Evolutionary conservation across 2,113 vertebrate genomes (phyloP).

Genomic region (Otis tarda): DNA sequence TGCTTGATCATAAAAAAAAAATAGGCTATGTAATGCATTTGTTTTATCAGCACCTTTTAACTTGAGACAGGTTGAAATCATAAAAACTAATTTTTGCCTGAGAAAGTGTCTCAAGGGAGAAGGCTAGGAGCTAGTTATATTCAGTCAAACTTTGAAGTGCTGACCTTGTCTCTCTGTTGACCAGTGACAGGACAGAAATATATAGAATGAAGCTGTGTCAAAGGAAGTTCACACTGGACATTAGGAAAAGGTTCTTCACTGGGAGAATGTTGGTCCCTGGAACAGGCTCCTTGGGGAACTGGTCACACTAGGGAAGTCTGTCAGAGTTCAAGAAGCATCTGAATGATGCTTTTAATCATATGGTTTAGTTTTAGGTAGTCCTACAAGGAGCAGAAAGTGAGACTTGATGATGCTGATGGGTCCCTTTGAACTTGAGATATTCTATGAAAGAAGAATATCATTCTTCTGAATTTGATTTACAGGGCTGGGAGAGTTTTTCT

Average conservation of each 20-base stretch:
- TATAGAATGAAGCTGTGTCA: not conserved
- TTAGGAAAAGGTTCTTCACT: not conserved
- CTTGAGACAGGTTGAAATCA: not conserved
- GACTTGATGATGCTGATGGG: not conserved
- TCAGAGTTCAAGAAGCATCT: not conserved
- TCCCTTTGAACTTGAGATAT: not conserved
- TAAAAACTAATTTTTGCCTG: not conserved
- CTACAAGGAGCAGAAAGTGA: not conserved
- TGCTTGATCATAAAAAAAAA: not conserved
- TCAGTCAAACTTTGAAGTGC: not conserved
- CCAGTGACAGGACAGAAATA: accelerated
- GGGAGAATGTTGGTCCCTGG: accelerated
- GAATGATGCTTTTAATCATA: too few species aligned
- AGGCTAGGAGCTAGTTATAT: not conserved
- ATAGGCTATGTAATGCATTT: not conserved
- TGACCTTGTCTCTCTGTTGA: not conserved
- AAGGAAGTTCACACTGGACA: not conserved
- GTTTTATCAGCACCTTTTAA: not conserved
- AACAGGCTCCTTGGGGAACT: not conserved
- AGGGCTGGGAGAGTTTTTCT: not conserved
- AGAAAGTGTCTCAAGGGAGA: not conserved
- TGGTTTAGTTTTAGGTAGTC: not conserved
- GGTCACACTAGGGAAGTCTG: not conserved
- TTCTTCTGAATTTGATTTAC: not conserved
- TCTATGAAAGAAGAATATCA: not conserved